A percentile compares a stretch with the other conserved stretches of the same genome.
These are phyloP conservation scores for Agelas oroides DNA, from an alignment of 37 sponge, comb jelly and placozoan species.

Conservation along the genomic window DNA sequence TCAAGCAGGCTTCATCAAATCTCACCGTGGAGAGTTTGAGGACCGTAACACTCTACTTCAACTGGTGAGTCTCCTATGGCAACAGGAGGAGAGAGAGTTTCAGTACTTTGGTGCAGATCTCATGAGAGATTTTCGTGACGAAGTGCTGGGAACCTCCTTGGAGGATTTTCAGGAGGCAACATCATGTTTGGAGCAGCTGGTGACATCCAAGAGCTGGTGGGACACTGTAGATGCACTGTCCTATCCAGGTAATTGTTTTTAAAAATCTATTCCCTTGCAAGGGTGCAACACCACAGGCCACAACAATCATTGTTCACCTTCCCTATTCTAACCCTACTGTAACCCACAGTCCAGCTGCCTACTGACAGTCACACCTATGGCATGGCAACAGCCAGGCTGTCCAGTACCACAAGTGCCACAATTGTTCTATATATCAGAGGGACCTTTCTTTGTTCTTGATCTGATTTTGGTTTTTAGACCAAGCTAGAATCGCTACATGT, in stretches of 20 bases:
- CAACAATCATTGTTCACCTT: too few relatives aligned
- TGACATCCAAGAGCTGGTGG: slow-evolving; percentile 84
- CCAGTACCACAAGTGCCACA: too few relatives aligned
- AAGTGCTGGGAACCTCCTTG: slow-evolving; percentile 28
- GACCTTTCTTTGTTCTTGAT: too few relatives aligned
- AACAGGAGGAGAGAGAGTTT: slow-evolving; percentile 70
- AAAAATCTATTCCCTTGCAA: too few relatives aligned
- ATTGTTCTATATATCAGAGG: too few relatives aligned
- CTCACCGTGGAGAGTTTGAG: neutral
- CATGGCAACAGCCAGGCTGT: too few relatives aligned
- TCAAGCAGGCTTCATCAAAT: slow-evolving; percentile 17
- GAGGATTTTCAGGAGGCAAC: slow-evolving; percentile 19
- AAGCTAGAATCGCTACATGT: too few relatives aligned
- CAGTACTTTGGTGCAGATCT: slow-evolving; percentile 65
- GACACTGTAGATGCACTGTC: slow-evolving; percentile 80
- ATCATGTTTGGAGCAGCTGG: slow-evolving; percentile 15
- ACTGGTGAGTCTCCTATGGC: slow-evolving; percentile 51
- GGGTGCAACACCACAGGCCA: too few relatives aligned
- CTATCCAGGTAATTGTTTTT: slow-evolving; percentile 12
- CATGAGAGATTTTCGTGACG: slow-evolving; percentile 2
- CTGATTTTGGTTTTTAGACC: too few relatives aligned
- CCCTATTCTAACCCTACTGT: too few relatives aligned
- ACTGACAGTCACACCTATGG: too few relatives aligned
- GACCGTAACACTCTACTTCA: neutral
- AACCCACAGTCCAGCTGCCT: too few relatives aligned